Conservation (phyloP, 2,113 vertebrate species). For the Crotalus helleri region DNA sequence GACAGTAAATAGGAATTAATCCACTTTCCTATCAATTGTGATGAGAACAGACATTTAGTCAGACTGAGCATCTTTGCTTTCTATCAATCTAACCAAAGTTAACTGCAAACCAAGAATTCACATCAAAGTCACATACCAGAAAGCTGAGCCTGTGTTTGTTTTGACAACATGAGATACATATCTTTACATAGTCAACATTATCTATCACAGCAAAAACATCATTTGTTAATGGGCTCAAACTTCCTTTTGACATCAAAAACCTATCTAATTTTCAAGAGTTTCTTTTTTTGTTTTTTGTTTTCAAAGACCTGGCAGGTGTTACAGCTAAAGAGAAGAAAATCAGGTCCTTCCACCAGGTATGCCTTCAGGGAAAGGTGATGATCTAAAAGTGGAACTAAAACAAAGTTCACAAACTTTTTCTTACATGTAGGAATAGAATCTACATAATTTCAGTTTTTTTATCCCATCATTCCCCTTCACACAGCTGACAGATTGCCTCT, state of each 20-base stretch:
- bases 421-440: background rate
- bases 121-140: background rate
- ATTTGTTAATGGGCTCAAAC: background rate
- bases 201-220: background rate
- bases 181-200: background rate
- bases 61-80: background rate
- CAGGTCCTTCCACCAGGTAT: background rate
- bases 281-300: background rate
- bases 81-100: background rate
- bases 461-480: background rate
- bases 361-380: background rate
- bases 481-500: background rate
- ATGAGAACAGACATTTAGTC: fast-evolving
- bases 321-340: background rate
- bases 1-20: background rate
- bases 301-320: background rate
- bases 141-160: background rate
- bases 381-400: background rate
- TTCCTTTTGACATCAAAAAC: background rate
- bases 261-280: conserved; percentile 22
- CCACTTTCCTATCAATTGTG: background rate
- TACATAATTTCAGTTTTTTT: background rate
- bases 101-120: background rate
- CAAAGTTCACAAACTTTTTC: background rate
- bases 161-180: background rate